Percentiles rank a stretch among this genome's conserved stretches.
Evolutionary conservation across 2,888 invertebrate genomes (phyloP).

Genomic region (Ommatoiulus sabulosus): DNA sequence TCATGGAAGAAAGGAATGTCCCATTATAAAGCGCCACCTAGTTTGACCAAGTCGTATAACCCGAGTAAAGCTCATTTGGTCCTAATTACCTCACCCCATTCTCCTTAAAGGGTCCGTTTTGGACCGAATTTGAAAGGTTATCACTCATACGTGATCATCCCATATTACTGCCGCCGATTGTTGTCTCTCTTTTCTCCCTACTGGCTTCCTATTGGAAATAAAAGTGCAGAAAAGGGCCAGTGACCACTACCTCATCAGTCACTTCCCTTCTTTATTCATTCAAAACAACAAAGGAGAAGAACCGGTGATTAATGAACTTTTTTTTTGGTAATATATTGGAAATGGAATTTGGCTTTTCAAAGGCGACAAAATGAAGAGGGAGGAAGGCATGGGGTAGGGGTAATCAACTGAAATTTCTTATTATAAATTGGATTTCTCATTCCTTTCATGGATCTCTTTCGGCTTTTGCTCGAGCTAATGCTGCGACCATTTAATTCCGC

Average conservation of each 20-base stretch:
- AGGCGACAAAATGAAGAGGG: constrained; percentile 43
- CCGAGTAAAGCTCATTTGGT: constrained; percentile 9
- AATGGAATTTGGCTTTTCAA: constrained; percentile 43
- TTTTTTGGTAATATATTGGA: constrained; percentile 37
- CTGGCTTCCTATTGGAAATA: constrained; percentile 27
- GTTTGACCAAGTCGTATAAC: background rate
- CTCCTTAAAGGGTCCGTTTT: constrained; percentile 36
- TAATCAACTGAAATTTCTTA: constrained; percentile 36
- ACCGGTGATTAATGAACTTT: constrained; percentile 38
- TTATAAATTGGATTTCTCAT: constrained; percentile 24
- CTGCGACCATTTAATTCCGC: background rate
- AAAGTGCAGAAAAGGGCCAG: constrained; percentile 16
- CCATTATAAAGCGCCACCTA: constrained; percentile 3
- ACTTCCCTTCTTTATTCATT: constrained; percentile 40
- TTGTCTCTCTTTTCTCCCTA: constrained; percentile 18
- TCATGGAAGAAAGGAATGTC: background rate
- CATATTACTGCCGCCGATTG: constrained; percentile 31
- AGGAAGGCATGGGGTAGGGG: background rate
- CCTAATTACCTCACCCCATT: constrained; percentile 31
- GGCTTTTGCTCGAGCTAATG: background rate
- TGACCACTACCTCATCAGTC: constrained; percentile 36
- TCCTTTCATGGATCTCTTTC: constrained; percentile 31
- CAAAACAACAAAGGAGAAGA: constrained; percentile 40
- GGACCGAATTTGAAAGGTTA: constrained; percentile 14
- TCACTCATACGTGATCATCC: constrained; percentile 40